phyloP scores from a whole-genome alignment of 1,140 invertebrate genomes.

The Frieseomelitta varia region DNA sequence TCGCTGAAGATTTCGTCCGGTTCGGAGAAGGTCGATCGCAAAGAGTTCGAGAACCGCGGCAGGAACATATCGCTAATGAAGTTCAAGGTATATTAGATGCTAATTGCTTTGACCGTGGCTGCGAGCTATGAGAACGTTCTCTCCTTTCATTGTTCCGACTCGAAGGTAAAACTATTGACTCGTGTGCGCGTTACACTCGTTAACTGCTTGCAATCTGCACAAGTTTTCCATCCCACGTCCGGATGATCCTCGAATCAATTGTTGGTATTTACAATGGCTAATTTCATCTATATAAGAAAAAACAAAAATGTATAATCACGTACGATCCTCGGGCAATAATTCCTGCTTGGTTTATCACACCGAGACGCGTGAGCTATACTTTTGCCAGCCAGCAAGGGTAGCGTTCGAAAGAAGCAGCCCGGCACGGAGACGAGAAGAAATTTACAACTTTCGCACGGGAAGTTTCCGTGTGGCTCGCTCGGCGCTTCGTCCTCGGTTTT shows the following conservation, averaged over 20 bases:
- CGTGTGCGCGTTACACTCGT: no score
- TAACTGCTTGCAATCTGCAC: not conserved
- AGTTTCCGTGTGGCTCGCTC: slow-evolving; percentile 28
- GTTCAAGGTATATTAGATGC: slow-evolving; percentile 51
- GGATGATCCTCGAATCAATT: not conserved
- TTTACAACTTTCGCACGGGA: slow-evolving; percentile 65
- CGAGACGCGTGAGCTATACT: not conserved
- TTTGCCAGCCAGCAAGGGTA: not conserved
- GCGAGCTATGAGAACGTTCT: slow-evolving; percentile 48
- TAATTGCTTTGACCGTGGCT: slow-evolving; percentile 49
- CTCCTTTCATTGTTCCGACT: slow-evolving; percentile 38
- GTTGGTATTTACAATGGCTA: not conserved
- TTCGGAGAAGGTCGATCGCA: not conserved
- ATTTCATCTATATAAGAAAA: no score
- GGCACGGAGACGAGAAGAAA: slow-evolving; percentile 44
- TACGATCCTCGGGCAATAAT: no score
- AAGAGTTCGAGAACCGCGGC: slow-evolving; percentile 6
- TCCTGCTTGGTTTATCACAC: no score
- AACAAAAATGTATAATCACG: not conserved
- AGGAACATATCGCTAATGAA: slow-evolving; percentile 32
- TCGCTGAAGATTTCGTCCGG: not conserved
- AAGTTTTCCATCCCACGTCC: not conserved
- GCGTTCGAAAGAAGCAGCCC: not conserved
- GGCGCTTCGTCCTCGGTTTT: slow-evolving; percentile 37
- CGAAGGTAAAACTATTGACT: slow-evolving; percentile 19